These are phyloP conservation scores for Porites cylindrica DNA, from an alignment of 92 coral and sea anemone species.

Conservation along the genomic window DNA sequence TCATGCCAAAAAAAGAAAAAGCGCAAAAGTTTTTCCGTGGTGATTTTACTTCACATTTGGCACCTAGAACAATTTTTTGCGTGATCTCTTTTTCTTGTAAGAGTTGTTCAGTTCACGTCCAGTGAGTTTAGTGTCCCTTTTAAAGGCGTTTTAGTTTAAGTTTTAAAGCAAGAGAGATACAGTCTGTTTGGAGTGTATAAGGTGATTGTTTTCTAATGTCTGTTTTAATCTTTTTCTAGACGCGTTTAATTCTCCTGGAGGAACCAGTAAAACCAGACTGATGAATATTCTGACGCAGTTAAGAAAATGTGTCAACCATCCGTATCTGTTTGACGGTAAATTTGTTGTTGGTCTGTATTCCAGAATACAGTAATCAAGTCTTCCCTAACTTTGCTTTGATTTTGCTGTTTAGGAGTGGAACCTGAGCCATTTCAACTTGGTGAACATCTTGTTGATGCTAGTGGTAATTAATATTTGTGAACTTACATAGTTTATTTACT, in stretches of 20 bases:
- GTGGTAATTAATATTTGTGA: constrained; percentile 61
- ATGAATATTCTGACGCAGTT: constrained; percentile 80
- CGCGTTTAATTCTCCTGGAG: constrained; percentile 56
- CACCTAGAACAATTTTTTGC: too few relatives aligned
- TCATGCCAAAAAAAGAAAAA: too few relatives aligned
- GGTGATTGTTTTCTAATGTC: neutral
- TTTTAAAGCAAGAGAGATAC: too few relatives aligned
- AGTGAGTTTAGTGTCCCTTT: too few relatives aligned
- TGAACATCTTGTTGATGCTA: constrained; percentile 89
- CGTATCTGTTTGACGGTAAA: constrained; percentile 89
- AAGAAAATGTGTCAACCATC: constrained; percentile 91
- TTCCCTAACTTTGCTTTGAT: neutral
- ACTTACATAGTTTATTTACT: too few relatives aligned
- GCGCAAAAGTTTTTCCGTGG: too few relatives aligned
- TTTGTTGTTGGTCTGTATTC: neutral
- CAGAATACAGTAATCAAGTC: too few relatives aligned
- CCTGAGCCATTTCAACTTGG: constrained; percentile 95
- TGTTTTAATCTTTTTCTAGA: neutral
- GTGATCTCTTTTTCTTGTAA: too few relatives aligned
- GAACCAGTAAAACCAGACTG: constrained; percentile 71
- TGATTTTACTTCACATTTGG: too few relatives aligned
- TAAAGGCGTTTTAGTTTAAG: too few relatives aligned
- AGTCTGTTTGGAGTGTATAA: too few relatives aligned
- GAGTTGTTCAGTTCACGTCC: too few relatives aligned
- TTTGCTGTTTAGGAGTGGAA: constrained; percentile 77